phyloP scores from a whole-genome alignment of 2,797 vertebrate genomes.

The Poecilia wingei region DNA sequence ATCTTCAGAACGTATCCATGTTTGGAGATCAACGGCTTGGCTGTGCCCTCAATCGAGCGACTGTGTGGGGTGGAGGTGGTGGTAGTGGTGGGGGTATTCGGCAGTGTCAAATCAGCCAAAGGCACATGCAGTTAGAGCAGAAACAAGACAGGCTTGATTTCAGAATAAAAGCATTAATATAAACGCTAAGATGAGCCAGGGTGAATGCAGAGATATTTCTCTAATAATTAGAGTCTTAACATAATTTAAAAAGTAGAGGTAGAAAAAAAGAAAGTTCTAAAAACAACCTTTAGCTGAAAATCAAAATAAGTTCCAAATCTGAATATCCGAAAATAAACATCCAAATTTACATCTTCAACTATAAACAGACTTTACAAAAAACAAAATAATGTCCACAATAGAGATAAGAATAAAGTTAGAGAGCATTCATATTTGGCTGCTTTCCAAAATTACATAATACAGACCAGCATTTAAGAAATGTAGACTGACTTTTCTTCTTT shows the following conservation, averaged over 20 bases:
- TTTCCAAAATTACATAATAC: not conserved
- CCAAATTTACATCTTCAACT: not conserved
- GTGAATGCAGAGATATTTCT: not conserved
- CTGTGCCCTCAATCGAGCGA: constrained; percentile 74
- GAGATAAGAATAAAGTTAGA: not conserved
- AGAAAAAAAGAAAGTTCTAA: not conserved
- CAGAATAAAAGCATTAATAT: constrained; percentile 47
- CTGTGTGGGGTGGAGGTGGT: constrained; percentile 56
- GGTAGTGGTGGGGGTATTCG: constrained; percentile 33
- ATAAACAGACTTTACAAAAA: not conserved
- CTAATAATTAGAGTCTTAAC: not conserved
- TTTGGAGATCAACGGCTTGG: constrained; percentile 80
- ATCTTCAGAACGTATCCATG: constrained; percentile 83
- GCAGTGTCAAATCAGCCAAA: constrained; percentile 41
- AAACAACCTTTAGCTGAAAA: not conserved
- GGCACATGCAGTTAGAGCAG: not conserved
- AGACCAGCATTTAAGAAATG: not conserved
- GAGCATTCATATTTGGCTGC: not conserved
- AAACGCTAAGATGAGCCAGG: no score
- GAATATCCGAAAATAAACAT: not conserved
- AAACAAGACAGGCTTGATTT: constrained; percentile 5
- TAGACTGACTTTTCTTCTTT: not conserved
- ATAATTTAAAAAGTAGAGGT: not conserved
- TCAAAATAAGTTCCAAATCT: not conserved
- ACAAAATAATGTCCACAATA: not conserved